Conservation (phyloP, 2,113 vertebrate genomes). For the Cololabis saira region DNA sequence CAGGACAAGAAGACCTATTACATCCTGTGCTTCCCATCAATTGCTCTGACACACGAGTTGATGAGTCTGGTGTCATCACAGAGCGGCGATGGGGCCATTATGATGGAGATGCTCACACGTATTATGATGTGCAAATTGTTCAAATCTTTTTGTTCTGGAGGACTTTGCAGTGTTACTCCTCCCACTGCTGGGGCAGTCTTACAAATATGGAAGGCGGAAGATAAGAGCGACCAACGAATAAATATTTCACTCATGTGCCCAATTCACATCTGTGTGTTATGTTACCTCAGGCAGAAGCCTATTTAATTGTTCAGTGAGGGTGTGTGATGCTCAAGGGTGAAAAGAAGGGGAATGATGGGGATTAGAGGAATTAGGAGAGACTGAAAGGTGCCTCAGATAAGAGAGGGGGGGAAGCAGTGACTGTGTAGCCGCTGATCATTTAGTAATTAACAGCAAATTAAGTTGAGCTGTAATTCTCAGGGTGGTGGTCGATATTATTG, state of each 20-base stretch:
- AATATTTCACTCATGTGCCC: background rate
- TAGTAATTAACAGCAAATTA: conserved; percentile 54
- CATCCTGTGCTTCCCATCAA: conserved; percentile 50
- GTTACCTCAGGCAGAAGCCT: background rate
- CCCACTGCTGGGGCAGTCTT: background rate
- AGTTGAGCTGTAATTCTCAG: conserved; percentile 33
- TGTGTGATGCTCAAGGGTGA: background rate
- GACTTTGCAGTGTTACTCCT: background rate
- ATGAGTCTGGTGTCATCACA: conserved; percentile 42
- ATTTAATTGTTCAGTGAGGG: background rate
- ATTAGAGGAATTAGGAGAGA: background rate
- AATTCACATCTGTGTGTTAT: background rate
- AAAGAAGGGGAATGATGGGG: background rate
- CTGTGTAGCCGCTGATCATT: conserved; percentile 3
- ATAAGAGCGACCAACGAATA: background rate
- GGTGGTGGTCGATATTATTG: conserved; percentile 51
- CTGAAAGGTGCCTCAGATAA: background rate
- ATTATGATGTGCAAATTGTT: conserved; percentile 63
- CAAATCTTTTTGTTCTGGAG: conserved; percentile 20
- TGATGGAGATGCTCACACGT: conserved; percentile 56
- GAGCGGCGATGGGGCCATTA: conserved; percentile 25
- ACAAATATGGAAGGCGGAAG: background rate
- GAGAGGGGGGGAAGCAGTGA: background rate
- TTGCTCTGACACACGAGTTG: conserved; percentile 49
- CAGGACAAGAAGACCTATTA: conserved; percentile 56